Evolutionary conservation across 2,888 invertebrate genomes (phyloP), one percentile per base, ranked within the genome.

Genomic region (Scaptodrosophila latifasciaeformis): DNA sequence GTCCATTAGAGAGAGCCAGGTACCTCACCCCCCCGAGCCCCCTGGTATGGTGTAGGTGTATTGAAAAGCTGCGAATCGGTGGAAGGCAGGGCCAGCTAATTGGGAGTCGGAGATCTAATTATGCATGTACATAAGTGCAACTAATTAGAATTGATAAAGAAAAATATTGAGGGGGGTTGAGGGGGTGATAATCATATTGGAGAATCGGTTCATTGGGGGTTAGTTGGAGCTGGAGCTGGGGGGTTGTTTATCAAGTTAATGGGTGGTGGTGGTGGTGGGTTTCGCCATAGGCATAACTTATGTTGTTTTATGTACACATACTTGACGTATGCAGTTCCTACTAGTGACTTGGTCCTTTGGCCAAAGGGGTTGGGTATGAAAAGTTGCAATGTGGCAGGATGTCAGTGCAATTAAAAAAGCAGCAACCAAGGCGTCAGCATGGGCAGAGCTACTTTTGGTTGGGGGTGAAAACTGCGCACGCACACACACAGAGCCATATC

Each of bases 321-420:
- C 19, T 29, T 35, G 39, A 54, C 21, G 27, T 53, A 40, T 54
- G 54, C 40, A 54, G 24, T 52, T 17, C 6, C 18, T 19, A 27
- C n/a, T n/a, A n/a, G n/a, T 27, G 34, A 42, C 19, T 17, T 52
- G 51, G 59, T 56, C 70, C 64, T 58, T 59, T 50, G 61, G 40
- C 0, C 1, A 24, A 52, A 3, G 44, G 42, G 49, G 50, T 49
- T 54, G 44, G 45, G 51, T 15, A 21, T 53, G 34, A 51, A 58
- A 53, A 52, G 59, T 74, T 77, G 77, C 80, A 76, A 67, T 62
- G 67, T 65, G 62, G 68, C 68, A 70, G 80, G 75, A 75, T 80
- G 75, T 75, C 65, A 65, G 80, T 75, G 78, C 81, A 75, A 75
- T 75, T 75, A 75, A 77, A 75, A 75, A 80, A 67, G 79, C 75